Base-by-base conservation (phyloP, 2,888 invertebrate genomes). In the Lasioglossum vierecki region DNA sequence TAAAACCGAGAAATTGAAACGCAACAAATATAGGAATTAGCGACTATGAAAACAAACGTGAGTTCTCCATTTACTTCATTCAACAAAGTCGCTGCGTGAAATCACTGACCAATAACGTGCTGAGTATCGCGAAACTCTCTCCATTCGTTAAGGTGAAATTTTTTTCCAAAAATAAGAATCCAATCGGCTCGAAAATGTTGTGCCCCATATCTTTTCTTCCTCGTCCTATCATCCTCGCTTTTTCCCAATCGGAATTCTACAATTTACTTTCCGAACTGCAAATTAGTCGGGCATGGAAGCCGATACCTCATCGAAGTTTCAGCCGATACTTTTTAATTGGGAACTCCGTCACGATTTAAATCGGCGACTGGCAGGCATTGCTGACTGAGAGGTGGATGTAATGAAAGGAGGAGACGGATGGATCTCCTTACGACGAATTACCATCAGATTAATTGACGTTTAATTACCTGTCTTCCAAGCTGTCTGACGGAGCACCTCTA, bases 241-340 rank as follows among this genome's bases (percentile, higher is more conserved):
- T 57, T 63, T 57, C 26, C 4, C 22, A 22, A 22, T 60, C 60
- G 35, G 53, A 46, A 68, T 46, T 15, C 53, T 39, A 18, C 30
- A 60, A 46, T 76, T 80, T 41, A 35, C n/a, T 68, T 66, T 35
- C 49, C 60, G 63, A 72, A 22, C 18, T 35, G 66, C 44, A 35
- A 80, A 57, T 82, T 75, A 70, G 72, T 70, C 53, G 15, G 30
- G n/a, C 68, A 66, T 72, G 22, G 66, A n/a, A 41, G 75, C 89
- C 84, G 82, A 75, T 88, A 82, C 39, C 79, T 84, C 49, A 68
- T 79, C 74, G 79, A 82, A 85, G 75, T 86, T 85, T 73, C 72
- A 26, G 49, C 87, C 90, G 82, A 91, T 91, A 91, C 87, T 91
- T 91, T 90, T 87, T 89, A 91, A 91, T 91, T 89, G 88, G 85